phyloP scores from a whole-genome alignment of 2,888 invertebrate genomes.

The Chelonus formosanus region DNA sequence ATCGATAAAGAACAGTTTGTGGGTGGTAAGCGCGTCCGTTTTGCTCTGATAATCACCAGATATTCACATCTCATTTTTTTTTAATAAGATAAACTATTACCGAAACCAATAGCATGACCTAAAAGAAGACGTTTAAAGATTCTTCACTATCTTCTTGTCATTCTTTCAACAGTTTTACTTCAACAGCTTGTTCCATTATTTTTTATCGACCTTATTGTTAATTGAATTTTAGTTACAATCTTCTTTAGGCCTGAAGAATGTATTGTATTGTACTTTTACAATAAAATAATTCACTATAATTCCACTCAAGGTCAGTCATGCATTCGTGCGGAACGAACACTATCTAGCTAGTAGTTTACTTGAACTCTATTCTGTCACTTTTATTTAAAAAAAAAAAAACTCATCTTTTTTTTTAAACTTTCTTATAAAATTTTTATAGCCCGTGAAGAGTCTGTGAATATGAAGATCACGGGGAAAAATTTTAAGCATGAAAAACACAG shows the following conservation, averaged over 20 bases:
- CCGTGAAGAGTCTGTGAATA: not conserved
- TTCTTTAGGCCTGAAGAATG: too few relatives aligned
- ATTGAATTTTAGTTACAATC: too few relatives aligned
- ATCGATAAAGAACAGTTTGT: slow-evolving; percentile 6
- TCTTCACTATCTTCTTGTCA: not conserved
- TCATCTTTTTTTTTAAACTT: not conserved
- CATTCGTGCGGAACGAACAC: not conserved
- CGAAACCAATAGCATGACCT: too few relatives aligned
- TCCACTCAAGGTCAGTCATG: slow-evolving; percentile 14
- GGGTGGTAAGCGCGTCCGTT: not conserved
- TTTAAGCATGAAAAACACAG: too few relatives aligned
- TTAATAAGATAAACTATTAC: not conserved
- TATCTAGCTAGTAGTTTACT: not conserved
- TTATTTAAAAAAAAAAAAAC: not conserved
- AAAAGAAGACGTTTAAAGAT: too few relatives aligned
- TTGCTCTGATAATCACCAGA: slow-evolving; percentile 19
- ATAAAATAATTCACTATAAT: slow-evolving; percentile 1
- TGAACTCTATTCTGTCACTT: too few relatives aligned
- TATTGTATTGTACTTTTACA: too few relatives aligned
- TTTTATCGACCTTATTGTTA: too few relatives aligned
- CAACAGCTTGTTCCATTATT: too few relatives aligned
- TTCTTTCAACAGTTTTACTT: not conserved
- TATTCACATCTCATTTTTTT: slow-evolving; percentile 1
- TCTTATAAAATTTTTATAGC: too few relatives aligned
- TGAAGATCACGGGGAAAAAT: not conserved